Base-by-base conservation (phyloP, 2,888 invertebrate species). In the Mellilla xanthometata region DNA sequence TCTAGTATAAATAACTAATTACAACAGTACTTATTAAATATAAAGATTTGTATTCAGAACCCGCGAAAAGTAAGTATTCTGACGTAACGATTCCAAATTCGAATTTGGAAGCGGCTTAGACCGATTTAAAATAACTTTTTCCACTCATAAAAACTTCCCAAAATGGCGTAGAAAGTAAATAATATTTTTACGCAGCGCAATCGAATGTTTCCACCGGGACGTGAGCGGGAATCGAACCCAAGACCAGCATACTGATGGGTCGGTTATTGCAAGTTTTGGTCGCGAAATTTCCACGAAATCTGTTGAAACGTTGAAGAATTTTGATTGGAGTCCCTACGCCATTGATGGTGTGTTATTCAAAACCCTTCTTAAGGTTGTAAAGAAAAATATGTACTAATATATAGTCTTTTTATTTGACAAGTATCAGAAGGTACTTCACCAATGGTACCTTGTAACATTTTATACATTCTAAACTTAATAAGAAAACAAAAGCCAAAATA, bases 151-250 rank as follows among this genome's bases (percentile, higher is more conserved):
- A 65, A 60, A 55, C 56, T 59, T 2, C 73, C 81, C 52, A 77
- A 83, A 81, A 74, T 59, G 79, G 79, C 54, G 62, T 78, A 82
- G 87, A 87, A 88, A 88, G 87, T 75, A 60, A 68, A 74, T 75
- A 71, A 69, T 67, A 74, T 66, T 75, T 76, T 78, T 75, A 73
- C 75, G 62, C 36, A 63, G 67, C 72, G 73, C 71, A 68, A 71
- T 69, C 69, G 72, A 70, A 76, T 74, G 81, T 85, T 82, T 81
- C 80, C 72, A 74, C 72, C 52, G 61, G 64, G 62, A 82, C 84
- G 82, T 84, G 80, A 76, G 68, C 76, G 65, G 82, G 77, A 72
- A 68, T 64, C 68, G 60, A 75, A 76, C 66, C 70, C 52, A 31
- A 68, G 71, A 56, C 69, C 46, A 72, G 85, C 75, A 87, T 85